A percentile compares a stretch with the other conserved stretches of the same genome.
Conservation (phyloP, 2,113 vertebrate genomes). For the Meriones unguiculatus region DNA sequence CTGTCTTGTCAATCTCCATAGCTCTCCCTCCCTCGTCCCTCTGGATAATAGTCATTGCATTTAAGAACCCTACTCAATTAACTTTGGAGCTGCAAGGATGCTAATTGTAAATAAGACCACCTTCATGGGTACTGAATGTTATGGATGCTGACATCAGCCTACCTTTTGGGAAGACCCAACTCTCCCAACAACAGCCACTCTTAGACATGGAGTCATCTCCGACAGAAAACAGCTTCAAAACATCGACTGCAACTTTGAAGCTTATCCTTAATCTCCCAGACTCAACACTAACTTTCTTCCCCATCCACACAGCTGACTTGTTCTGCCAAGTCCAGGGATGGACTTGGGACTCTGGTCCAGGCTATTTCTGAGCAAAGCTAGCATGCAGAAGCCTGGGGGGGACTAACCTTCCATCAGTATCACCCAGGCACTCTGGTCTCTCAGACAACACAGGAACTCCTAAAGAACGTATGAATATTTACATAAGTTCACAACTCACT, state of each 20-base stretch:
- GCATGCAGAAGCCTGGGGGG: not conserved
- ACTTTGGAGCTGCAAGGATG: not conserved
- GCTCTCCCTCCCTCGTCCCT: not conserved
- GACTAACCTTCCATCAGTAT: not conserved
- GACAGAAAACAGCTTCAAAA: not conserved
- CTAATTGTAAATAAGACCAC: not conserved
- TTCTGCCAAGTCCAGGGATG: not conserved
- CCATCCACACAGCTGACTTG: not conserved
- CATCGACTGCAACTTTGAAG: not conserved
- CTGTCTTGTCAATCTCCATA: not conserved
- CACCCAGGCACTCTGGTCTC: not conserved
- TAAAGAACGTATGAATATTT: not conserved
- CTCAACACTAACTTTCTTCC: not conserved
- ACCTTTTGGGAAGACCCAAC: not conserved
- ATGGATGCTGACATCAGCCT: not conserved
- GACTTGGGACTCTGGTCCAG: not conserved
- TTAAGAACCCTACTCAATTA: not conserved
- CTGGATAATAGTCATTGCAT: not conserved
- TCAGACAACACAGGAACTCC: not conserved
- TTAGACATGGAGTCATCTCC: not conserved
- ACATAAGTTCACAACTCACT: not conserved
- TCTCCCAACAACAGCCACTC: not conserved
- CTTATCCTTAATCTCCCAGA: not conserved
- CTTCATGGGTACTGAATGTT: not conserved
- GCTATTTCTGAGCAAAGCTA: constrained; percentile 16